Percentiles rank a stretch among this genome's conserved stretches.
These are phyloP conservation scores for Oryzias curvinotus DNA, from an alignment of 2,113 vertebrate species.

Conservation along the genomic window DNA sequence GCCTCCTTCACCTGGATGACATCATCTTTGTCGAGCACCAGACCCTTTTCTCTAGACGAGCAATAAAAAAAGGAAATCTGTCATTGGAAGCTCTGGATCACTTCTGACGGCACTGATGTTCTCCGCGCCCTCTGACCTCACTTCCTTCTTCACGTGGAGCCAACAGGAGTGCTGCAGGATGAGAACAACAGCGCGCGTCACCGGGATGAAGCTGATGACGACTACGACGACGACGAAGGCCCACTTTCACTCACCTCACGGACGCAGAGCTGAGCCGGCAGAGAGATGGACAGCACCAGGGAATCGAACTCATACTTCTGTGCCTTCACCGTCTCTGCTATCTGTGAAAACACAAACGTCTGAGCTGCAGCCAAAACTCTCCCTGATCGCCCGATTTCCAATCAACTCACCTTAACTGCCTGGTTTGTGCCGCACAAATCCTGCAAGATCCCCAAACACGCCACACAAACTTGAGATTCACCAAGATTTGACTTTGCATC, in stretches of 20 bases:
- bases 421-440: constrained; percentile 81
- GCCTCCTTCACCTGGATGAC: constrained; percentile 93
- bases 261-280: constrained; percentile 92
- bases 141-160: constrained; percentile 91
- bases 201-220: accelerated
- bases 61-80: neutral
- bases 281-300: constrained; percentile 89
- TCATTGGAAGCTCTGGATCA: neutral
- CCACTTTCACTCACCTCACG: constrained; percentile 85
- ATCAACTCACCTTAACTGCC: constrained; percentile 80
- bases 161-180: constrained; percentile 86
- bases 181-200: neutral
- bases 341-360: constrained; percentile 66
- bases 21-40: constrained; percentile 83
- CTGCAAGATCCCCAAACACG: constrained; percentile 92
- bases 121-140: constrained; percentile 73
- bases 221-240: neutral
- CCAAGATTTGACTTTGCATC: neutral
- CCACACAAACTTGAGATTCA: constrained; percentile 75
- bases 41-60: constrained; percentile 81
- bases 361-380: neutral
- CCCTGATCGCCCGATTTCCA: no score
- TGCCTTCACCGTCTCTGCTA: constrained; percentile 82
- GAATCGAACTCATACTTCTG: constrained; percentile 85
- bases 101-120: neutral